A percentile compares a stretch with the other conserved stretches of the same genome.
These are phyloP conservation scores for Pollenia griseotomentosa DNA, from an alignment of 2,888 invertebrate genomes.

Conservation along the genomic window DNA sequence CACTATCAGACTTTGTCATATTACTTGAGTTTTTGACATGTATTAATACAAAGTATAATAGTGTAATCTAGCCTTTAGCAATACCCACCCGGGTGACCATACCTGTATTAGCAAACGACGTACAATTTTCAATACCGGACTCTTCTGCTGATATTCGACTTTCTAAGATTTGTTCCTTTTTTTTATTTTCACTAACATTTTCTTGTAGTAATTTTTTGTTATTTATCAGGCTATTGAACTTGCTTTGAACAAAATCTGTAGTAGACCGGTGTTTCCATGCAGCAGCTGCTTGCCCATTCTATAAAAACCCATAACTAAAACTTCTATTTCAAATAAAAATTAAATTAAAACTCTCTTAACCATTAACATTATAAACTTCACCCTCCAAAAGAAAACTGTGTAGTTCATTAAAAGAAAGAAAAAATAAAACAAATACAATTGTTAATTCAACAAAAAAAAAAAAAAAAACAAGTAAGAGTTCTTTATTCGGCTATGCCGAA, in stretches of 20 bases:
- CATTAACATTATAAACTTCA: conserved; percentile 32
- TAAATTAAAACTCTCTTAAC: neutral
- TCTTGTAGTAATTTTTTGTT: neutral
- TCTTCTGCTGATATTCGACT: too few relatives aligned
- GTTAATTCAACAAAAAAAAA: conserved; percentile 4
- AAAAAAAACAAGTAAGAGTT: neutral
- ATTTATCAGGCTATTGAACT: conserved; percentile 34
- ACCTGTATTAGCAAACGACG: too few relatives aligned
- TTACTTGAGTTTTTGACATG: too few relatives aligned
- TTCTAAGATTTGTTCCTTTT: neutral
- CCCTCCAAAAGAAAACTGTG: conserved; percentile 7
- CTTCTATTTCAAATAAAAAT: conserved; percentile 2
- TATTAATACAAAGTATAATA: too few relatives aligned
- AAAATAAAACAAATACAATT: neutral
- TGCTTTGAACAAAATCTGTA: conserved; percentile 19
- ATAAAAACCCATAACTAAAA: neutral
- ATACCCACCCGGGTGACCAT: too few relatives aligned
- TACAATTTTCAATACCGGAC: too few relatives aligned
- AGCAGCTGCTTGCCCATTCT: neutral
- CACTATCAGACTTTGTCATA: too few relatives aligned
- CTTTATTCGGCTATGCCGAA: too few relatives aligned
- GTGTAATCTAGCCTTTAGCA: too few relatives aligned
- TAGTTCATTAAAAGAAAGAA: neutral
- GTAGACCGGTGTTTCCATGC: conserved; percentile 17
- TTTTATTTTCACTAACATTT: neutral